Evolutionary conservation across 2,797 vertebrate genomes (phyloP).

Genomic region (Orestias chungarensis): DNA sequence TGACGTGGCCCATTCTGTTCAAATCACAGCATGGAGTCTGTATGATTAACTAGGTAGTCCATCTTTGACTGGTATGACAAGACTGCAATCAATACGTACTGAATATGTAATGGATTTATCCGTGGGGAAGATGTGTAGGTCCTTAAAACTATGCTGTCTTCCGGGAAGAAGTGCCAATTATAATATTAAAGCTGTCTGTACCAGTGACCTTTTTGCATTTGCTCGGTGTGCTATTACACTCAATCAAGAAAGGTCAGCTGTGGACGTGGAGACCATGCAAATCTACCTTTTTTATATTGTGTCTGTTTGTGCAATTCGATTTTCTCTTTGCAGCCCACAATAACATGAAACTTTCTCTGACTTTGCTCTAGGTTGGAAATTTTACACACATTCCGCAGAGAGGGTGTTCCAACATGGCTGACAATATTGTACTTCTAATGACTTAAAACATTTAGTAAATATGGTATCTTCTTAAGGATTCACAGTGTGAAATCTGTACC

Average conservation of each 20-base stretch:
- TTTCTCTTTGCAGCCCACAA: constrained; percentile 29
- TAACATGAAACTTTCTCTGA: constrained; percentile 29
- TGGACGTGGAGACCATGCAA: constrained; percentile 75
- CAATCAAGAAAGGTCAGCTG: constrained; percentile 82
- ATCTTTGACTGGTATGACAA: constrained; percentile 35
- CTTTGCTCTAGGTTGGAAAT: constrained; percentile 24
- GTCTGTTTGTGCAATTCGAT: constrained; percentile 48
- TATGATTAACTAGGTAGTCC: constrained; percentile 54
- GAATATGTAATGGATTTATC: constrained; percentile 43
- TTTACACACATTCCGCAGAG: neutral
- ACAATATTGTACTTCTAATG: neutral
- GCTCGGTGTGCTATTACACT: constrained; percentile 82
- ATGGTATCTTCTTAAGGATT: neutral
- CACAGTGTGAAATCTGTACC: neutral
- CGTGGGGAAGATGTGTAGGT: constrained; percentile 25
- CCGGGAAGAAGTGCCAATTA: constrained; percentile 77
- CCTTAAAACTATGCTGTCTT: constrained; percentile 56
- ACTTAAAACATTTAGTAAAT: no score
- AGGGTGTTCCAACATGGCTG: neutral
- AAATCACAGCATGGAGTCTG: constrained; percentile 24
- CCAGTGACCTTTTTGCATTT: constrained; percentile 82
- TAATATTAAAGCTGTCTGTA: constrained; percentile 79
- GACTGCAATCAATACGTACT: constrained; percentile 41
- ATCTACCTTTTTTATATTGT: constrained; percentile 44
- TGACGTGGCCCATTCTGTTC: constrained; percentile 11